A percentile compares a stretch with the other conserved stretches of the same genome.
phyloP scores from a whole-genome alignment of 2,113 vertebrate genomes.

The Chaetodon auriga region DNA sequence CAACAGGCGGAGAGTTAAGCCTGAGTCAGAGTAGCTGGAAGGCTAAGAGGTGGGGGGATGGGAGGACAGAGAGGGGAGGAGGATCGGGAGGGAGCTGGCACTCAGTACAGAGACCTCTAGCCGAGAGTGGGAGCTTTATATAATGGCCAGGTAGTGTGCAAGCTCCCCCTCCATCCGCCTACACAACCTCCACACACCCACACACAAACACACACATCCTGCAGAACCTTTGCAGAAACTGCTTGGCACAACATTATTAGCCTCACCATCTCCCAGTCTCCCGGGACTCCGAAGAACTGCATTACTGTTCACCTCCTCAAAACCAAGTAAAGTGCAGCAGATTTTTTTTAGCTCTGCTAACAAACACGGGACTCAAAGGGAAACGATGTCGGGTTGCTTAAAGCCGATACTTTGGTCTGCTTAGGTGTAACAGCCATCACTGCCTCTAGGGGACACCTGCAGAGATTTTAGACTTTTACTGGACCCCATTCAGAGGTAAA shows the following conservation, averaged over 20 bases:
- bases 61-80: slow-evolving; percentile 69
- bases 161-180: slow-evolving; percentile 50
- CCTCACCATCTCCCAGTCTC: slow-evolving; percentile 66
- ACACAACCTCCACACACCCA: slow-evolving; percentile 63
- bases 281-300: slow-evolving; percentile 61
- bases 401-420: background rate
- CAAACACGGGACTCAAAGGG: slow-evolving; percentile 29
- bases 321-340: slow-evolving; percentile 49
- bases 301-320: slow-evolving; percentile 59
- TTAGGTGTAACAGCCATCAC: background rate
- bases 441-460: background rate
- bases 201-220: slow-evolving; percentile 65
- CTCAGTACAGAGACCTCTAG: slow-evolving; percentile 73
- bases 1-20: slow-evolving; percentile 76
- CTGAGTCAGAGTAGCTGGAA: slow-evolving; percentile 80
- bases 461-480: background rate
- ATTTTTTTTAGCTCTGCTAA: slow-evolving; percentile 26
- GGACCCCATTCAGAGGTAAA: background rate
- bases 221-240: slow-evolving; percentile 67
- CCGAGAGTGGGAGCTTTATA: slow-evolving; percentile 82
- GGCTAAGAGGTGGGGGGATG: slow-evolving; percentile 73
- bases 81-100: slow-evolving; percentile 73
- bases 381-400: slow-evolving; percentile 1
- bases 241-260: slow-evolving; percentile 73
- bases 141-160: slow-evolving; percentile 82